Evolutionary conservation across 2,113 vertebrate species (phyloP).

Genomic region (Chloebia gouldiae): DNA sequence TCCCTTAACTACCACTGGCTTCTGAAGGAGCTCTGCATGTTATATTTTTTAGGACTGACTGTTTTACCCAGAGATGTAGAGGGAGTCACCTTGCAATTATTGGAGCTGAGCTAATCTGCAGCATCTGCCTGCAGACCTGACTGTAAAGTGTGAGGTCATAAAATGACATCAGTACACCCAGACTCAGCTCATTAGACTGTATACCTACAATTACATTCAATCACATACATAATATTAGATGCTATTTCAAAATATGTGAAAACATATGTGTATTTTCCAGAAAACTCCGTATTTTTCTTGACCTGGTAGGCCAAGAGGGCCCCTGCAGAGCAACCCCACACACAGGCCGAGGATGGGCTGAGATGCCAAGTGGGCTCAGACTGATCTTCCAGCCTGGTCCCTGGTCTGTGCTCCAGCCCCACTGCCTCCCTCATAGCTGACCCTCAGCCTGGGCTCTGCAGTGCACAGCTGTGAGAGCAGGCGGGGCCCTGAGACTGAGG

Average conservation of each 20-base stretch:
- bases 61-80: neutral
- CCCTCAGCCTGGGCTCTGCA: neutral
- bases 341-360: neutral
- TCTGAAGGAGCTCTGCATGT: neutral
- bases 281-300: neutral
- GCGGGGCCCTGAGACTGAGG: too few relatives aligned
- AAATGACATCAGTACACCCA: neutral
- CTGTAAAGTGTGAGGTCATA: neutral
- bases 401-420: neutral
- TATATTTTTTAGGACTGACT: neutral
- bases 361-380: neutral
- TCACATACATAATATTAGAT: neutral
- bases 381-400: neutral
- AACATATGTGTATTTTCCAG: neutral
- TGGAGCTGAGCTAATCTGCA: neutral
- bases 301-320: neutral
- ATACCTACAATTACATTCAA: neutral
- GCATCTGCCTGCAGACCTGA: neutral
- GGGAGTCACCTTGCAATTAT: neutral
- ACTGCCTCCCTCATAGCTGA: neutral
- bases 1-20: neutral
- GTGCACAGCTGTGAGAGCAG: rapidly evolving
- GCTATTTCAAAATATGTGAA: neutral
- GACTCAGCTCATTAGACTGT: neutral
- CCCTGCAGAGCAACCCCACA: neutral